Base-by-base conservation (phyloP, 2,888 invertebrate genomes). In the Chesias legatella region DNA sequence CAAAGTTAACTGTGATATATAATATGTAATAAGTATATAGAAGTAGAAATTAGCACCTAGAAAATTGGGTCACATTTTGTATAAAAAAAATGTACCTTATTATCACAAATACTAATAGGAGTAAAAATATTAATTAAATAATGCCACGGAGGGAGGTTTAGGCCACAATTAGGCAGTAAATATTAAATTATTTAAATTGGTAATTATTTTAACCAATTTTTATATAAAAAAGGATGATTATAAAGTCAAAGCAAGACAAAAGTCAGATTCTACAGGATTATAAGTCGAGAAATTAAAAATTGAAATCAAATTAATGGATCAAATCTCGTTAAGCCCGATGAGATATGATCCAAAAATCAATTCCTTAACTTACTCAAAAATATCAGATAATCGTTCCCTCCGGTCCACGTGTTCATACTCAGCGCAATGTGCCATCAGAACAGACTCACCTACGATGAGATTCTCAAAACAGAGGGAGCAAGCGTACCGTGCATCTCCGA, bases 381-480 rank as follows among this genome's bases (percentile, higher is more conserved):
- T 65, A 26, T 84, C 82, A 17, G 33, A 37, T 7, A 85, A 45
- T 44, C 64, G 70, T 3, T 79, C 70, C 24, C 64, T 70, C 3
- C 75, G 62, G 1, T 76, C 73, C 0, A 78, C 24, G 38, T 88
- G 88, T 2, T 70, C 68, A 0, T 61, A 49, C 0, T 73, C 73
- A 0, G 60, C 44, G 24, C 85, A 85, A 32, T 88, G 88, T 0
- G 72, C 71, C 78, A 88, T 88, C 1, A 88, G 48, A 0, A 85
- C 60, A 0, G 85, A 86, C 47, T 88, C 88, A 0, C 88, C 88
- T 0, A 79, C 50, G 0, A 88, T 88, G 3, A 72, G 43, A 51
- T 76, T 82, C 30, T 85, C 86, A 35, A 88, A 85, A 53, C 88
- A 88, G 1, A 88, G 51, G 0, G 88, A 73, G 35, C 88, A 88